phyloP scores from a whole-genome alignment of 2,797 vertebrate genomes.

The Babyrousa celebensis region DNA sequence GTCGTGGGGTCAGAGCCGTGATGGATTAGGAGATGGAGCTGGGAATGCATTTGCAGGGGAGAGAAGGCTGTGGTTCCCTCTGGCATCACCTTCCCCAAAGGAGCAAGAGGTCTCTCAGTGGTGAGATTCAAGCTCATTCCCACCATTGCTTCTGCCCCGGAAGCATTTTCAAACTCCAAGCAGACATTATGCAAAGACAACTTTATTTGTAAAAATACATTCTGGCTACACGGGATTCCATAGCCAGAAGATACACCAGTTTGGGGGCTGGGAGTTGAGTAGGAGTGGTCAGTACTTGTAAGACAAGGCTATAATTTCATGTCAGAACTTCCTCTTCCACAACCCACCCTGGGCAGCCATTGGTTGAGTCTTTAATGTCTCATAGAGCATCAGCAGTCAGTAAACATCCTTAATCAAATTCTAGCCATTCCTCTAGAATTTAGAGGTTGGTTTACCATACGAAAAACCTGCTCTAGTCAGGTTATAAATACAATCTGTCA shows the following conservation, averaged over 20 bases:
- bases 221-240: not conserved
- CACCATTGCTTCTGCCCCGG: not conserved
- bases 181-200: not conserved
- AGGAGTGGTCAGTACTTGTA: not conserved
- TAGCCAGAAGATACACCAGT: not conserved
- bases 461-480: slow-evolving; percentile 26
- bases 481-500: slow-evolving; percentile 60
- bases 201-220: slow-evolving; percentile 72
- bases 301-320: not conserved
- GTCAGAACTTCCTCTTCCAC: not conserved
- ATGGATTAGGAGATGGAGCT: not conserved
- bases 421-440: not conserved
- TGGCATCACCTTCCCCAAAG: not conserved
- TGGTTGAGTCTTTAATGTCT: slow-evolving; percentile 10
- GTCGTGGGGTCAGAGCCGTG: not conserved
- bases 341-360: not conserved
- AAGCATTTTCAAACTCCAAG: slow-evolving; percentile 49
- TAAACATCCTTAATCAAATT: slow-evolving; percentile 29
- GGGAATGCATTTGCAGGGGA: not conserved
- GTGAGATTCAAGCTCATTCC: not conserved
- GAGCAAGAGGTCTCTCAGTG: not conserved
- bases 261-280: not conserved
- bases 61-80: not conserved
- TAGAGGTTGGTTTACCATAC: not conserved
- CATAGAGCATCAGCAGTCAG: not conserved